Evolutionary conservation across 2,113 vertebrate genomes (phyloP).

Genomic region (Brachirus orientalis): DNA sequence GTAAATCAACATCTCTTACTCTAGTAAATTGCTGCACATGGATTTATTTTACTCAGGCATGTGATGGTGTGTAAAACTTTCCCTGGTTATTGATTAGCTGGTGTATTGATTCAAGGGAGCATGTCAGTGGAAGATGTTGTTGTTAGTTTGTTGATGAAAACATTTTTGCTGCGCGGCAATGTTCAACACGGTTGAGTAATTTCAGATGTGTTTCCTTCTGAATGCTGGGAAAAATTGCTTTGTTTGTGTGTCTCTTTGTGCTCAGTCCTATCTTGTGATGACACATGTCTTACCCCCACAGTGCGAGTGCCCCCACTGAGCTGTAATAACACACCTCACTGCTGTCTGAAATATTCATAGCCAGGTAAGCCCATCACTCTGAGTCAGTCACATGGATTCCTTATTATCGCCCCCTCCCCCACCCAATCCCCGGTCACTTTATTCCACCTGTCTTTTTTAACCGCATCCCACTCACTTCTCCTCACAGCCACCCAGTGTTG

Average conservation of each 20-base stretch:
- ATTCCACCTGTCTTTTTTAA: constrained; percentile 59
- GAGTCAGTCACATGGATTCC: constrained; percentile 75
- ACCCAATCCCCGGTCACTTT: constrained; percentile 62
- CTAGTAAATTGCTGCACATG: constrained; percentile 45
- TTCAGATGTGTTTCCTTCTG: constrained; percentile 46
- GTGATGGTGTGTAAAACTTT: constrained; percentile 47
- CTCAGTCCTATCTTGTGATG: constrained; percentile 62
- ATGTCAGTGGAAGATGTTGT: constrained; percentile 56
- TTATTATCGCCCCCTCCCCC: constrained; percentile 62
- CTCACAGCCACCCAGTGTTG: constrained; percentile 29
- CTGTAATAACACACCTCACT: constrained; percentile 79
- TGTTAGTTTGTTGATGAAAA: constrained; percentile 62
- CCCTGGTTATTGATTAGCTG: constrained; percentile 54
- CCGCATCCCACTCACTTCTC: constrained; percentile 51
- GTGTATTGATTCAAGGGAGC: constrained; percentile 49
- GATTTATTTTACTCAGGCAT: constrained; percentile 50
- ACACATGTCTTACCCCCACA: constrained; percentile 69
- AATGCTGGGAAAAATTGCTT: constrained; percentile 44
- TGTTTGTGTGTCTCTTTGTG: constrained; percentile 44
- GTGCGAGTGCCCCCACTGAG: constrained; percentile 73
- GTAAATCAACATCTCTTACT: constrained; percentile 56
- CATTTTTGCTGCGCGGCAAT: constrained; percentile 41
- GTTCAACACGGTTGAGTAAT: constrained; percentile 54
- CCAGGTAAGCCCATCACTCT: constrained; percentile 74
- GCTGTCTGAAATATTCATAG: constrained; percentile 81